Percentiles rank a stretch among this genome's conserved stretches.
Conservation (phyloP, 2,113 vertebrate genomes). For the Dunckerocampus dactyliophorus region DNA sequence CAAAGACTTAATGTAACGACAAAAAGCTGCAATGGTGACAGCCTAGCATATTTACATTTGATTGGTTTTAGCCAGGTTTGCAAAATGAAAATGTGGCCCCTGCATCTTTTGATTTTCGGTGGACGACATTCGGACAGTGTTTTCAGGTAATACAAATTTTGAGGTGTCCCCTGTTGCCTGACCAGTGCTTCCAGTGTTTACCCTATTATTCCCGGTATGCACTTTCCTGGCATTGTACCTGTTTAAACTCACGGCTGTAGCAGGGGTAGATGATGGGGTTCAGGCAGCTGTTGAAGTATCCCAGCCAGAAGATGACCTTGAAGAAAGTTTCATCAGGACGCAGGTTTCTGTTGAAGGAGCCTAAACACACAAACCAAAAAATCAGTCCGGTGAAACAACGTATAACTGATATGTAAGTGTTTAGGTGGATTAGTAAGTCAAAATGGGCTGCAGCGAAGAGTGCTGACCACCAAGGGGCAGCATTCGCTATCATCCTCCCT, state of each 20-base stretch:
- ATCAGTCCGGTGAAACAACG: background rate
- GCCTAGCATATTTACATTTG: too few species aligned
- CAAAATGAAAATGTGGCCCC: too few species aligned
- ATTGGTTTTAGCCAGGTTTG: too few species aligned
- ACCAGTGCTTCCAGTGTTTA: too few species aligned
- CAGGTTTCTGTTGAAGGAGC: conserved; percentile 52
- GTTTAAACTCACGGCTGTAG: conserved; percentile 64
- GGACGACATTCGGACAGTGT: too few species aligned
- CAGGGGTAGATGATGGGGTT: conserved; percentile 65
- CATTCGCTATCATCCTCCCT: background rate
- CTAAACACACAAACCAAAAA: conserved; percentile 8
- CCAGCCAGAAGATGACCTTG: conserved; percentile 61
- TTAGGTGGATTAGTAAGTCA: background rate
- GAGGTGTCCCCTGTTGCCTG: too few species aligned
- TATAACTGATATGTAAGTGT: too few species aligned
- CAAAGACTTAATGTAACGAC: too few species aligned
- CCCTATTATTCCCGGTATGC: background rate
- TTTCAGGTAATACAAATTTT: too few species aligned
- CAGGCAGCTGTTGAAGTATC: conserved; percentile 67
- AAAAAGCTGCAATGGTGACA: too few species aligned
- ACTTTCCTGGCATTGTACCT: conserved; percentile 29
- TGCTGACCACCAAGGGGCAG: conserved; percentile 4
- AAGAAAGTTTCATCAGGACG: conserved; percentile 53
- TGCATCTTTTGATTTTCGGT: too few species aligned
- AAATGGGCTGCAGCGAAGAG: background rate